Percentiles rank a stretch among this genome's conserved stretches.
Evolutionary conservation across 2,797 vertebrate species (phyloP).

Genomic region (Lacerta viridis): DNA sequence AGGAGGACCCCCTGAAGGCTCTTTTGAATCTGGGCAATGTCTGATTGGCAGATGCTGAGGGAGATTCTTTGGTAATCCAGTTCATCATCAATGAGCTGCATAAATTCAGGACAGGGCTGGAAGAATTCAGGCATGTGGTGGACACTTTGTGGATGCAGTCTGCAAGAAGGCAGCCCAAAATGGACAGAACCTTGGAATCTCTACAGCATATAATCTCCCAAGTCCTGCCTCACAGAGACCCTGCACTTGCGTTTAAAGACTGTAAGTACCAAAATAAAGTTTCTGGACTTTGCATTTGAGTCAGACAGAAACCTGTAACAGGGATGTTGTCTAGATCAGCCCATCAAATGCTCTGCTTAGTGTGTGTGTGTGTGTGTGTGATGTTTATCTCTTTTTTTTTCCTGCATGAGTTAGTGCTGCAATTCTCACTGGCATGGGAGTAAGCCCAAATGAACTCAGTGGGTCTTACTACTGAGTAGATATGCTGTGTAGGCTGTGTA

Average conservation of each 20-base stretch:
- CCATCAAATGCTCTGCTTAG: neutral
- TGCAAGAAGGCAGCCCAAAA: constrained; percentile 68
- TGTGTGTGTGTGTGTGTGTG: neutral
- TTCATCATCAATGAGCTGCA: constrained; percentile 80
- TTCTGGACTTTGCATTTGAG: constrained; percentile 54
- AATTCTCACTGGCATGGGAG: neutral
- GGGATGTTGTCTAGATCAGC: neutral
- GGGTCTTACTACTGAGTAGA: neutral
- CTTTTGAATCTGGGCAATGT: constrained; percentile 79
- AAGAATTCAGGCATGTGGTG: constrained; percentile 79
- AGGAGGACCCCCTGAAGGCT: constrained; percentile 83
- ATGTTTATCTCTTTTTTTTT: neutral
- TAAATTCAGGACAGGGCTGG: constrained; percentile 74
- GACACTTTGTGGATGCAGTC: constrained; percentile 69
- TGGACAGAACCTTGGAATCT: constrained; percentile 80
- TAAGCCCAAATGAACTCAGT: constrained; percentile 40
- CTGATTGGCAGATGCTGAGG: constrained; percentile 82
- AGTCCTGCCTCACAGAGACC: constrained; percentile 84
- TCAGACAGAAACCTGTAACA: constrained; percentile 62
- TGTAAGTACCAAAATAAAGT: constrained; percentile 84
- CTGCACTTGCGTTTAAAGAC: constrained; percentile 84
- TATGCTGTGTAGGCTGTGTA: neutral
- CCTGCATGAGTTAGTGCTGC: neutral
- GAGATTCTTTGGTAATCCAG: constrained; percentile 78
- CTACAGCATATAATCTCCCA: constrained; percentile 83